phyloP scores from a whole-genome alignment of 1,140 invertebrate genomes.

The Neodiprion virginianus region DNA sequence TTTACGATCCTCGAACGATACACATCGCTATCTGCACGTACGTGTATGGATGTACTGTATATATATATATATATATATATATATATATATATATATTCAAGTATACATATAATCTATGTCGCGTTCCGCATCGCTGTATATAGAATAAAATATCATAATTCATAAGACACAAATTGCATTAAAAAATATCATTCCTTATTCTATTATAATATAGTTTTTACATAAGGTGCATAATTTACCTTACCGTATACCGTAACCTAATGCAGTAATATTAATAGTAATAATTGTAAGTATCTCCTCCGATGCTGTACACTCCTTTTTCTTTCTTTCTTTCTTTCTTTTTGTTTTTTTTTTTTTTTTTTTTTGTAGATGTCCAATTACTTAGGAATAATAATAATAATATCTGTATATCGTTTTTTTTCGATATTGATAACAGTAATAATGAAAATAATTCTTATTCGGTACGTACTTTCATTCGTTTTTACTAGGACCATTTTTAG shows the following conservation, averaged over 20 bases:
- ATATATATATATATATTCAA: background rate
- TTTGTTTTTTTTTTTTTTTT: background rate
- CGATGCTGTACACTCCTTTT: background rate
- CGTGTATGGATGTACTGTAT: background rate
- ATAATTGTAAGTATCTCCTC: background rate
- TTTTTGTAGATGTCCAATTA: background rate
- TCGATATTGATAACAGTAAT: background rate
- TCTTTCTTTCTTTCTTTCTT: conserved; percentile 4
- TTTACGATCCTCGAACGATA: background rate
- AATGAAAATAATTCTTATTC: too few species aligned
- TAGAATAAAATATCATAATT: conserved; percentile 6
- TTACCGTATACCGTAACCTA: background rate
- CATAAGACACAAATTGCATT: conserved; percentile 1
- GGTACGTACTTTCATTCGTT: too few species aligned
- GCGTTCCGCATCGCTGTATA: background rate
- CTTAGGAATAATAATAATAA: background rate
- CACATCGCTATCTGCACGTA: background rate
- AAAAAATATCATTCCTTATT: background rate
- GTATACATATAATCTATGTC: background rate
- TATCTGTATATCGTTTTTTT: background rate
- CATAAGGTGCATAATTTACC: too few species aligned
- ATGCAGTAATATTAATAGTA: background rate
- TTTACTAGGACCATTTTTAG: too few species aligned
- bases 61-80: background rate
- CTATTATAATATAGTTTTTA: too few species aligned